Evolutionary conservation across 2,888 invertebrate genomes (phyloP).

Genomic region (Heliconius cydno): DNA sequence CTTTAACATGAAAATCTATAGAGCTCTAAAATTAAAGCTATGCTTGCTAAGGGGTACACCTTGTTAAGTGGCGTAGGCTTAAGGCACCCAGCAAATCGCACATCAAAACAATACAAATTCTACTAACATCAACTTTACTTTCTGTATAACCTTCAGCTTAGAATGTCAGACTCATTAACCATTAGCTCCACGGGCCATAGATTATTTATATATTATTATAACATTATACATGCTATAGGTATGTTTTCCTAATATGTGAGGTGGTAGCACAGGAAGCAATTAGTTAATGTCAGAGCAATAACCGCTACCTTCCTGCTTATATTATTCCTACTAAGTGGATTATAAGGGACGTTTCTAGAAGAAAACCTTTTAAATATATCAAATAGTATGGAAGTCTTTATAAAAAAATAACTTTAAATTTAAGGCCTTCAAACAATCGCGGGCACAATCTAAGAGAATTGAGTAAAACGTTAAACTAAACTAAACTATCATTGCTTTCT

Average conservation of each 20-base stretch:
- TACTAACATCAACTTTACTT: too few relatives aligned
- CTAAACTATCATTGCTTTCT: too few relatives aligned
- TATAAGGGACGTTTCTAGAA: background rate
- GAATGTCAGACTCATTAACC: background rate
- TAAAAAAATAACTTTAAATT: too few relatives aligned
- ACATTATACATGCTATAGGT: background rate
- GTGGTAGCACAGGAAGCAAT: constrained; percentile 28
- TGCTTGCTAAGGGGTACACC: too few relatives aligned
- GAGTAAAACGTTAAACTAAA: too few relatives aligned
- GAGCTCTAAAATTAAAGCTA: too few relatives aligned
- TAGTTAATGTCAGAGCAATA: constrained; percentile 39
- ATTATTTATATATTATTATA: too few relatives aligned
- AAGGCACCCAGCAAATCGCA: background rate
- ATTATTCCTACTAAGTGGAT: constrained; percentile 27
- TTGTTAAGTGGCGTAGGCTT: too few relatives aligned
- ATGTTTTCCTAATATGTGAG: background rate
- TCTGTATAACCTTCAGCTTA: background rate
- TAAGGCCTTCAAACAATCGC: too few relatives aligned
- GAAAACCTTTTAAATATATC: background rate
- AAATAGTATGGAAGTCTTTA: background rate
- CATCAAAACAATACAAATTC: background rate
- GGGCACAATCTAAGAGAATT: too few relatives aligned
- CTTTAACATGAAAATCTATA: too few relatives aligned
- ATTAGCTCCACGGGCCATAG: background rate
- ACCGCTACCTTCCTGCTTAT: constrained; percentile 31